A percentile compares a stretch with the other conserved stretches of the same genome.
phyloP scores from a whole-genome alignment of 1,140 invertebrate genomes.

The Apis dorsata region DNA sequence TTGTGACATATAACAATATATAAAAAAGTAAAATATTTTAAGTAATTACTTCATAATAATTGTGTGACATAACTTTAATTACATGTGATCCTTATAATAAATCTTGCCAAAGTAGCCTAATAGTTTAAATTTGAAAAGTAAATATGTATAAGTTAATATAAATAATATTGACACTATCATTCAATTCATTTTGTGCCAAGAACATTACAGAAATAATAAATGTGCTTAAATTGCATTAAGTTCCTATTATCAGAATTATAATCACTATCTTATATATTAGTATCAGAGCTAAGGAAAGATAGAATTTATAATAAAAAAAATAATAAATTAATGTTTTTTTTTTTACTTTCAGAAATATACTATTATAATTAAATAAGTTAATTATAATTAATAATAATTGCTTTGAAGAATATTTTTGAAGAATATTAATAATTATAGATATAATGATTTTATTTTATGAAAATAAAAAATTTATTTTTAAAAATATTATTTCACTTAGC shows the following conservation, averaged over 20 bases:
- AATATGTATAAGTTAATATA: constrained; percentile 1
- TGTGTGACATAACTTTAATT: background rate
- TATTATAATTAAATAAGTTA: background rate
- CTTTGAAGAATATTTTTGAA: background rate
- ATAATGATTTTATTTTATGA: background rate
- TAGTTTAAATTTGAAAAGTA: constrained; percentile 9
- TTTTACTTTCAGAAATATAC: background rate
- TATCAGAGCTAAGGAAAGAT: constrained; percentile 28
- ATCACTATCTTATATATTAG: constrained; percentile 28
- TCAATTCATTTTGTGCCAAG: constrained; percentile 39
- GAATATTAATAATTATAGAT: background rate
- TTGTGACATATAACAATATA: constrained; percentile 12
- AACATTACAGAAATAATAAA: constrained; percentile 22
- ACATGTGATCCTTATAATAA: constrained; percentile 18
- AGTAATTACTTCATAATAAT: background rate
- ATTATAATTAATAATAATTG: background rate
- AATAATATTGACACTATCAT: constrained; percentile 1
- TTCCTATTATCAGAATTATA: constrained; percentile 42
- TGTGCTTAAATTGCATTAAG: constrained; percentile 45
- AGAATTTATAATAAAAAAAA: constrained; percentile 8
- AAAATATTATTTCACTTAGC: constrained; percentile 29
- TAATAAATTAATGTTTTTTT: constrained; percentile 18
- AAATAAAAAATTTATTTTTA: constrained; percentile 1
- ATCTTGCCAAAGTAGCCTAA: constrained; percentile 51
- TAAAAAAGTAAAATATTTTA: constrained; percentile 11